A percentile compares a stretch with the other conserved stretches of the same genome.
These are phyloP conservation scores for Pachypsylla venusta DNA, from an alignment of 1,140 invertebrate genomes.

Conservation along the genomic window DNA sequence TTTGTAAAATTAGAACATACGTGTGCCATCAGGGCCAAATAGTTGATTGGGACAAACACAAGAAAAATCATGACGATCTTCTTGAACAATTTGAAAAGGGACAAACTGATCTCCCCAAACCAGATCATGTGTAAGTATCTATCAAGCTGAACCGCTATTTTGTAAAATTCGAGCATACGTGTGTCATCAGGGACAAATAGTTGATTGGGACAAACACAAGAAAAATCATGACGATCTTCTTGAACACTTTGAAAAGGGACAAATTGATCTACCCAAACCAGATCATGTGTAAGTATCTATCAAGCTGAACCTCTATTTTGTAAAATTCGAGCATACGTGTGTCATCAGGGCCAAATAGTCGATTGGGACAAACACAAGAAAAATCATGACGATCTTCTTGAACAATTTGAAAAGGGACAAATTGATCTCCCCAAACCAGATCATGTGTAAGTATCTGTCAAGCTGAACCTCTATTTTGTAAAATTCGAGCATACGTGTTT, in stretches of 20 bases:
- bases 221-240: constrained; percentile 29
- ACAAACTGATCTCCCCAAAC: constrained; percentile 27
- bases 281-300: constrained; percentile 35
- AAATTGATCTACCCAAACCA: constrained; percentile 29
- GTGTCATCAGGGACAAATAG: constrained; percentile 31
- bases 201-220: constrained; percentile 33
- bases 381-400: constrained; percentile 29
- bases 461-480: constrained; percentile 32
- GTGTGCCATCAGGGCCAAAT: constrained; percentile 32
- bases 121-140: constrained; percentile 35
- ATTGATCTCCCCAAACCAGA: constrained; percentile 30
- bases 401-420: constrained; percentile 23
- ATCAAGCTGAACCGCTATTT: constrained; percentile 32
- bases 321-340: constrained; percentile 34
- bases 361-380: constrained; percentile 32
- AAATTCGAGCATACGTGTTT: constrained; percentile 33
- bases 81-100: constrained; percentile 23
- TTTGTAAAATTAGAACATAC: constrained; percentile 32
- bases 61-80: constrained; percentile 30
- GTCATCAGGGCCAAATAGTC: constrained; percentile 30
- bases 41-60: constrained; percentile 32
- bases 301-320: constrained; percentile 32
- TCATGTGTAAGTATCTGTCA: constrained; percentile 33
- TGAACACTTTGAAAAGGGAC: constrained; percentile 22
- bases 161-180: constrained; percentile 33